phyloP scores from a whole-genome alignment of 2,888 invertebrate species.

The Heliothis peltigera region DNA sequence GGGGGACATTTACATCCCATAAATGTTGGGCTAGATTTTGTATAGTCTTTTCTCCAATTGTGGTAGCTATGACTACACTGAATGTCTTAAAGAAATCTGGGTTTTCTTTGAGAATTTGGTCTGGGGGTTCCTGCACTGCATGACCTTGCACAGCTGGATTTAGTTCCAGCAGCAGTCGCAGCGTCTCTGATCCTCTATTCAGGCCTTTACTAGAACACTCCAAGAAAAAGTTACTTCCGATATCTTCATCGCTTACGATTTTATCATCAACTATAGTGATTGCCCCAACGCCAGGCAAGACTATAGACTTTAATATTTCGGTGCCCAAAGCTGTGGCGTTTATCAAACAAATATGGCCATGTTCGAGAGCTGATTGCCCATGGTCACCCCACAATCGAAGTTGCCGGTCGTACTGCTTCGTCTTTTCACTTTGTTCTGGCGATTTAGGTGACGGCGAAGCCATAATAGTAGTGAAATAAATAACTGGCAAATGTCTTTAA shows the following conservation, averaged over 20 bases:
- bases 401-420: slow-evolving; percentile 95
- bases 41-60: slow-evolving; percentile 94
- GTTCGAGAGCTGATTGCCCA: slow-evolving; percentile 97
- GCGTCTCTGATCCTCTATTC: slow-evolving; percentile 95
- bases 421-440: slow-evolving; percentile 93
- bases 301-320: slow-evolving; percentile 98
- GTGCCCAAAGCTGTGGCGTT: slow-evolving; percentile 98
- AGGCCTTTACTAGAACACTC: slow-evolving; percentile 94
- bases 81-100: slow-evolving; percentile 97
- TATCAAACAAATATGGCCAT: slow-evolving; percentile 97
- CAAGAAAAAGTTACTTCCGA: slow-evolving; percentile 98
- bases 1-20: slow-evolving; percentile 96
- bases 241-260: slow-evolving; percentile 96
- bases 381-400: slow-evolving; percentile 99
- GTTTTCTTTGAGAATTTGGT: slow-evolving; percentile 95
- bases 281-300: slow-evolving; percentile 97
- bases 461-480: slow-evolving; percentile 76
- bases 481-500: neutral
- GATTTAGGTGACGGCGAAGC: slow-evolving; percentile 93
- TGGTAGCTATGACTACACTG: slow-evolving; percentile 95
- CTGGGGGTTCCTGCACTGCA: slow-evolving; percentile 96
- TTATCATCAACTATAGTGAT: slow-evolving; percentile 98
- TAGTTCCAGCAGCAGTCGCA: slow-evolving; percentile 95
- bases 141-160: slow-evolving; percentile 98
- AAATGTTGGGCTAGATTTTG: slow-evolving; percentile 93